Evolutionary conservation across 35 echinoderm and acorn worm species (phyloP).

Genomic region (Holothuria glaberrima): DNA sequence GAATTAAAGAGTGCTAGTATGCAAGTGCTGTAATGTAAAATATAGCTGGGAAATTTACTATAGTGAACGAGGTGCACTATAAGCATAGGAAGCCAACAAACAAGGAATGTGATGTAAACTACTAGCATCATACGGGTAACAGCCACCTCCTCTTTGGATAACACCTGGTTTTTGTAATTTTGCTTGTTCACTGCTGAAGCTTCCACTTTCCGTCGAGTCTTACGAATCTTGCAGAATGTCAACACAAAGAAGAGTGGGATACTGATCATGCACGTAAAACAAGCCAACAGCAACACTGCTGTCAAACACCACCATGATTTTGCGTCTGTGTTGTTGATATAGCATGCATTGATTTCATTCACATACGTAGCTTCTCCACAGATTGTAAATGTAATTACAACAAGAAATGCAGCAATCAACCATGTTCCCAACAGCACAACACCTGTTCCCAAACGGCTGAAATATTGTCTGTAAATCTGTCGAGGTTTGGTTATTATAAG

Average conservation of each 20-base stretch:
- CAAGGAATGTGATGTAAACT: slow-evolving; percentile 10
- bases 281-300: not conserved
- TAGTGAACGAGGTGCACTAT: slow-evolving; percentile 36
- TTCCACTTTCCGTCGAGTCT: slow-evolving; percentile 6
- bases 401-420: not conserved
- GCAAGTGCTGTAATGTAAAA: slow-evolving; percentile 19
- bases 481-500: slow-evolving; percentile 45
- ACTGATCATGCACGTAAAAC: slow-evolving; percentile 19
- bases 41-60: not conserved
- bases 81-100: slow-evolving; percentile 48
- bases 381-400: not conserved
- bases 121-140: slow-evolving; percentile 56
- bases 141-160: slow-evolving; percentile 45
- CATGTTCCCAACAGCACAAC: slow-evolving; percentile 13
- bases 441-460: not conserved
- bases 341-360: slow-evolving; percentile 8
- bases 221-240: slow-evolving; percentile 41
- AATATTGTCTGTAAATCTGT: slow-evolving; percentile 25
- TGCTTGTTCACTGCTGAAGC: not conserved
- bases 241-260: slow-evolving; percentile 42
- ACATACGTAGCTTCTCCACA: not conserved
- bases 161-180: not conserved
- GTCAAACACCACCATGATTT: slow-evolving; percentile 46
- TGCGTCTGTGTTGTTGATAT: not conserved
- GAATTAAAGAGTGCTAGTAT: slow-evolving; percentile 25